A percentile compares a stretch with the other conserved stretches of the same genome.
Evolutionary conservation across 1,140 invertebrate species (phyloP).

Genomic region (Nephotettix cincticeps): DNA sequence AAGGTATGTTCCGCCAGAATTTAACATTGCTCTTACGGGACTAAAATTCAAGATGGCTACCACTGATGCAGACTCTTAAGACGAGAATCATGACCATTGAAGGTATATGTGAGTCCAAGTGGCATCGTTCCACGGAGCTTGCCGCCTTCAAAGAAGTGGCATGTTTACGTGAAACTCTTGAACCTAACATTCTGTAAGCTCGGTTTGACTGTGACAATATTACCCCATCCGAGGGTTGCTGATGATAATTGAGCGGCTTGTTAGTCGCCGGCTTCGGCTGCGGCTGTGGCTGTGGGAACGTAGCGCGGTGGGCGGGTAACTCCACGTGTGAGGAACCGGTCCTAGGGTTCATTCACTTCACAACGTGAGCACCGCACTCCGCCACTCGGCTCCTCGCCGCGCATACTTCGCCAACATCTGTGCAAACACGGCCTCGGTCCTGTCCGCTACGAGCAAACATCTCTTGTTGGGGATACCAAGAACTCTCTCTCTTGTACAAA

Average conservation of each 20-base stretch:
- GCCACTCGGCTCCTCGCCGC: neutral
- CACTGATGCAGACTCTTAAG: too few relatives aligned
- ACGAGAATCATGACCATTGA: too few relatives aligned
- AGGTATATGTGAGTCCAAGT: too few relatives aligned
- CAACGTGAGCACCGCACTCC: neutral
- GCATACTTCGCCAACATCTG: neutral
- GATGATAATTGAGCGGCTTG: neutral
- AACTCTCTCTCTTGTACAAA: neutral
- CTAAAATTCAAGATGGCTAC: too few relatives aligned
- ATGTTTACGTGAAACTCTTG: too few relatives aligned
- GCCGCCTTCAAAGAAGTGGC: too few relatives aligned
- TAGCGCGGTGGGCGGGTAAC: neutral
- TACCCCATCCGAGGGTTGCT: neutral
- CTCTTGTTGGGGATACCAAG: neutral
- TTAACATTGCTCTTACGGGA: too few relatives aligned
- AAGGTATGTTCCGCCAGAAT: too few relatives aligned
- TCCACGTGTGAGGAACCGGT: constrained; percentile 25
- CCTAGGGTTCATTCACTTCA: constrained; percentile 16
- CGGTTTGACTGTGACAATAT: neutral
- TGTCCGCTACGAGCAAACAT: neutral
- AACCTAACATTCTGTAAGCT: too few relatives aligned
- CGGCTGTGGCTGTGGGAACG: neutral
- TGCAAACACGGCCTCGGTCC: neutral
- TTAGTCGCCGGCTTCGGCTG: neutral
- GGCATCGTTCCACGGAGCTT: too few relatives aligned